Evolutionary conservation across 2,888 invertebrate species (phyloP).

Genomic region (Sympetrum striolatum): DNA sequence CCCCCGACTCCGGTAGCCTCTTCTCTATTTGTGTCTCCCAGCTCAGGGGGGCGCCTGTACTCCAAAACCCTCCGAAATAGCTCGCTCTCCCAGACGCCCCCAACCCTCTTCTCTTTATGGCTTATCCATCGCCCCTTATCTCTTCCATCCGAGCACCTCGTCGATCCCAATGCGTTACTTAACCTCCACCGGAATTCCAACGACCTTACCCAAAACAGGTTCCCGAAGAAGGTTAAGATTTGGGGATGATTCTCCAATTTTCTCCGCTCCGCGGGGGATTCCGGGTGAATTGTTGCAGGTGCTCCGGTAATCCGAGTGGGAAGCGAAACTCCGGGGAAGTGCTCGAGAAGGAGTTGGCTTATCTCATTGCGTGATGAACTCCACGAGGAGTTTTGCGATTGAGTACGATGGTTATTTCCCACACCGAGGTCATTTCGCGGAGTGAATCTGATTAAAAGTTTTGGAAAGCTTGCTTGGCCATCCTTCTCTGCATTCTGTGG

Average conservation of each 20-base stretch:
- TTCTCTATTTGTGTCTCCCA: constrained; percentile 16
- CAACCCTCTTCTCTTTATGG: background rate
- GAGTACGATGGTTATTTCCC: too few species aligned
- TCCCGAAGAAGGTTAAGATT: background rate
- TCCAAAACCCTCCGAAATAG: constrained; percentile 22
- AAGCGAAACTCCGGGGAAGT: too few species aligned
- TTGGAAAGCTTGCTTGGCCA: too few species aligned
- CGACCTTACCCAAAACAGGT: background rate
- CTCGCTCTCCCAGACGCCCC: constrained; percentile 11
- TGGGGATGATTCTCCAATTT: background rate
- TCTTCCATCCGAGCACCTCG: background rate
- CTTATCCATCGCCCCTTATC: background rate
- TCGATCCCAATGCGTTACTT: background rate
- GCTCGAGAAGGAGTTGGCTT: background rate
- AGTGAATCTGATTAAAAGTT: too few species aligned
- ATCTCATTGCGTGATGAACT: background rate
- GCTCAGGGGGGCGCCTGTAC: constrained; percentile 3
- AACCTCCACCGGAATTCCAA: background rate
- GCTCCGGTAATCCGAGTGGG: too few species aligned
- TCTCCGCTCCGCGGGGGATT: background rate
- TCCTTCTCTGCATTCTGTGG: too few species aligned
- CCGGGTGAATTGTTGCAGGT: too few species aligned
- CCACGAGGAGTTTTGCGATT: too few species aligned
- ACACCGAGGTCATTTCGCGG: too few species aligned
- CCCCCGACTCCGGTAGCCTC: background rate